Evolutionary conservation across 2,113 vertebrate species (phyloP).

Genomic region (Shinisaurus crocodilurus): DNA sequence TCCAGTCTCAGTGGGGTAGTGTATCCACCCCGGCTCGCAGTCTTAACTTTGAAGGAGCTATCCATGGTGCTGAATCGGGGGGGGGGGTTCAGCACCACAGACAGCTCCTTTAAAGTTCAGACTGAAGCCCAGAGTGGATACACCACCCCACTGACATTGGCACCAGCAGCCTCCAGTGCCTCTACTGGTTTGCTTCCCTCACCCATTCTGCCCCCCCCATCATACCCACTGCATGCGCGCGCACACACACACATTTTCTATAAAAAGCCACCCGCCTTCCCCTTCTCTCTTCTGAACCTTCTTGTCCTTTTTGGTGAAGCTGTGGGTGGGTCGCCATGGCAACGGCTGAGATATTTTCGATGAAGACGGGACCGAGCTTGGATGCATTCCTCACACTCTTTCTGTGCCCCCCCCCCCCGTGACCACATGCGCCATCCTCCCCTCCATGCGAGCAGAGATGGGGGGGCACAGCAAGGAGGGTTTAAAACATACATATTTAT

Average conservation of each 20-base stretch:
- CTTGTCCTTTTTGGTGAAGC: slow-evolving; percentile 66
- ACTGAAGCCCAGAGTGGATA: no score
- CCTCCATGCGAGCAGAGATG: neutral
- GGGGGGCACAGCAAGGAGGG: neutral
- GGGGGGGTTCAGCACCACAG: no score
- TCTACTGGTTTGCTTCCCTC: neutral
- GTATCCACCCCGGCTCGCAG: no score
- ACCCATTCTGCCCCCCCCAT: neutral
- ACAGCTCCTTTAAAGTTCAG: no score
- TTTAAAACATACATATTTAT: neutral
- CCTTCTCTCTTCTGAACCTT: neutral
- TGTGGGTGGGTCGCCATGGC: slow-evolving; percentile 73
- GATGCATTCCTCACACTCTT: slow-evolving; percentile 61
- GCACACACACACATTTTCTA: neutral
- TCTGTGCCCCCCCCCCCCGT: neutral
- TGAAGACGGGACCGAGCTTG: slow-evolving; percentile 71
- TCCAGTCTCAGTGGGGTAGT: no score
- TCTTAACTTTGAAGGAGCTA: no score
- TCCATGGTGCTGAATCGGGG: no score
- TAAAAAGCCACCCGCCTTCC: slow-evolving; percentile 5
- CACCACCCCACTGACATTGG: no score
- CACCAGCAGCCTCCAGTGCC: no score
- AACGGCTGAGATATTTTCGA: slow-evolving; percentile 71
- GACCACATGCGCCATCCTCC: neutral
- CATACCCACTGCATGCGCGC: no score